Percentiles rank a stretch among this genome's conserved stretches.
These are phyloP conservation scores for Caenorhabditis wallacei DNA, from an alignment of 2,888 invertebrate genomes.

Conservation along the genomic window DNA sequence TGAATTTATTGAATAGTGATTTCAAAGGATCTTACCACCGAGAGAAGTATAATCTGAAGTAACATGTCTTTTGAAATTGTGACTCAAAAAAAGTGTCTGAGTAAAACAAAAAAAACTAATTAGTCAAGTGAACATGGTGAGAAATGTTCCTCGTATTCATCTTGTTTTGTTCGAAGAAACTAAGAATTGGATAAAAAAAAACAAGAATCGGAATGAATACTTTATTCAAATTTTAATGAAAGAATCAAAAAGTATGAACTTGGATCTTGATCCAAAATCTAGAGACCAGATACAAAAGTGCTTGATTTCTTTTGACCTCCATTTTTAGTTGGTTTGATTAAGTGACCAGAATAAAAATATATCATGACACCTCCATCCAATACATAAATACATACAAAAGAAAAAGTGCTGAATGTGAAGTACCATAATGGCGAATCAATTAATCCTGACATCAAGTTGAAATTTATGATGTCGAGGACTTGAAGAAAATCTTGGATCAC, in stretches of 20 bases:
- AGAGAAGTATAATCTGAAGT: background rate
- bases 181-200: too few species aligned
- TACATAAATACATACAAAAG: background rate
- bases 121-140: background rate
- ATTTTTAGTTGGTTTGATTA: too few species aligned
- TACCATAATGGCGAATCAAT: background rate
- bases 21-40: background rate
- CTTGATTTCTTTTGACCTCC: background rate
- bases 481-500: conserved; percentile 50
- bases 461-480: conserved; percentile 41
- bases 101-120: background rate
- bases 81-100: background rate
- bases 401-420: background rate
- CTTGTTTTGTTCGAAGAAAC: too few species aligned
- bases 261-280: too few species aligned
- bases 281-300: background rate
- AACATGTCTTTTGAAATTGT: background rate
- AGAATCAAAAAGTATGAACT: too few species aligned
- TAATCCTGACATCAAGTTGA: background rate
- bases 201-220: too few species aligned
- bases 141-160: too few species aligned
- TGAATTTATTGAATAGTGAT: too few species aligned
- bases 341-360: background rate
- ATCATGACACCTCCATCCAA: background rate
- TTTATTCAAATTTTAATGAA: too few species aligned